These are phyloP conservation scores for Cyanocitta stelleri DNA, from an alignment of 2,113 vertebrate genomes.

Conservation along the genomic window DNA sequence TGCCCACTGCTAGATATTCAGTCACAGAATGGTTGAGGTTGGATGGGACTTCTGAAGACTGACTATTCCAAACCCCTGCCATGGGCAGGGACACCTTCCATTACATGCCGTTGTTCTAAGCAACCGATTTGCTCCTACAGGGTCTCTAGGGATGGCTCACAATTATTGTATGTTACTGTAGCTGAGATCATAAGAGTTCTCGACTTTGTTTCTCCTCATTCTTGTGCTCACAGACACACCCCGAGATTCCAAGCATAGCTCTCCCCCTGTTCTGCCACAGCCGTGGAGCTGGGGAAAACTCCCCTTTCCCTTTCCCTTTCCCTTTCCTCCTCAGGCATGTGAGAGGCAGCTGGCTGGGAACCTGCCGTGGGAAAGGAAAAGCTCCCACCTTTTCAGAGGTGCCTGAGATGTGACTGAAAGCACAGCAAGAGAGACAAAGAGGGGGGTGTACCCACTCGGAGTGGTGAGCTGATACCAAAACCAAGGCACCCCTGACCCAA, in stretches of 20 bases:
- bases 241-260: background rate
- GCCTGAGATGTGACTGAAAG: fast-evolving
- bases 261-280: background rate
- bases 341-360: background rate
- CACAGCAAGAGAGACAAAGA: background rate
- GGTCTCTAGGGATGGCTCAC: background rate
- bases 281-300: fast-evolving
- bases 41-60: background rate
- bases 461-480: background rate
- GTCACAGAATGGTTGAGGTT: background rate
- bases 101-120: background rate
- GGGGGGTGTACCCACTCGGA: fast-evolving
- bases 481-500: background rate
- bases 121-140: background rate
- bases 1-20: background rate
- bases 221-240: background rate
- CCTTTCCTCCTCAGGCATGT: background rate
- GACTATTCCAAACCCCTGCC: background rate
- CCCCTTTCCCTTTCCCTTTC: background rate
- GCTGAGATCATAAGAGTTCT: background rate
- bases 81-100: background rate
- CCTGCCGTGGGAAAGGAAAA: background rate
- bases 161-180: background rate
- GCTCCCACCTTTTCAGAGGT: background rate
- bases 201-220: background rate